Percentiles rank a stretch among this genome's conserved stretches.
Evolutionary conservation across 2,797 vertebrate genomes (phyloP).

Genomic region (Philypnodon macrostomus): DNA sequence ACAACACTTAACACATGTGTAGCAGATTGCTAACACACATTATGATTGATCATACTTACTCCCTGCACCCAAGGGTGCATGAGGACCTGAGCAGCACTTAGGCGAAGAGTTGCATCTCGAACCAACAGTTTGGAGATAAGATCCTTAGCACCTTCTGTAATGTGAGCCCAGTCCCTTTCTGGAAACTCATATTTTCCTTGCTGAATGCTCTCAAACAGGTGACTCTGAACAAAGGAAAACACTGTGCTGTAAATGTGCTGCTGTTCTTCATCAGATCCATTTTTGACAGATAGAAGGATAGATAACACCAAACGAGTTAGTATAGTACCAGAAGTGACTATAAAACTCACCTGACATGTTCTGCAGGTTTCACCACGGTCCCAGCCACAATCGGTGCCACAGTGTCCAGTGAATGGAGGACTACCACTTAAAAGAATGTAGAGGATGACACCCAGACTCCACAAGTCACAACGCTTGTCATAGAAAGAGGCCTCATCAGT

Average conservation of each 20-base stretch:
- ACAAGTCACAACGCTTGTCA: conserved; percentile 95
- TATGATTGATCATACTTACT: conserved; percentile 71
- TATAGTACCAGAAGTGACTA: too few relatives aligned
- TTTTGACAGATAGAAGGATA: too few relatives aligned
- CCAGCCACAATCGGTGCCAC: conserved; percentile 94
- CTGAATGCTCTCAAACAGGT: conserved; percentile 95
- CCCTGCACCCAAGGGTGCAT: conserved; percentile 93
- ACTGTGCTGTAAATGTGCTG: neutral
- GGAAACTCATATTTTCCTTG: conserved; percentile 96
- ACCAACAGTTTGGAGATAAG: conserved; percentile 94
- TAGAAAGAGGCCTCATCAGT: conserved; percentile 97
- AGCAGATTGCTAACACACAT: neutral
- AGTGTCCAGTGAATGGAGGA: conserved; percentile 93
- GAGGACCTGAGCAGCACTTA: conserved; percentile 92
- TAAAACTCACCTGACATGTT: conserved; percentile 85
- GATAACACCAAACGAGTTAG: too few relatives aligned
- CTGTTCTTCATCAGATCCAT: neutral
- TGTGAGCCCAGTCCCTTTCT: conserved; percentile 93
- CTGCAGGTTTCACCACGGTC: conserved; percentile 92
- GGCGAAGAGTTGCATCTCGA: conserved; percentile 89
- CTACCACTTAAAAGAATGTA: conserved; percentile 96
- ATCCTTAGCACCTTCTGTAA: conserved; percentile 91
- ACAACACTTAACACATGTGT: neutral
- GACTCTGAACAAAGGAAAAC: conserved; percentile 74
- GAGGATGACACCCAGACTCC: conserved; percentile 96